These are phyloP conservation scores for Neocrepidodera transversa DNA, from an alignment of 2,888 invertebrate genomes.

Conservation along the genomic window DNA sequence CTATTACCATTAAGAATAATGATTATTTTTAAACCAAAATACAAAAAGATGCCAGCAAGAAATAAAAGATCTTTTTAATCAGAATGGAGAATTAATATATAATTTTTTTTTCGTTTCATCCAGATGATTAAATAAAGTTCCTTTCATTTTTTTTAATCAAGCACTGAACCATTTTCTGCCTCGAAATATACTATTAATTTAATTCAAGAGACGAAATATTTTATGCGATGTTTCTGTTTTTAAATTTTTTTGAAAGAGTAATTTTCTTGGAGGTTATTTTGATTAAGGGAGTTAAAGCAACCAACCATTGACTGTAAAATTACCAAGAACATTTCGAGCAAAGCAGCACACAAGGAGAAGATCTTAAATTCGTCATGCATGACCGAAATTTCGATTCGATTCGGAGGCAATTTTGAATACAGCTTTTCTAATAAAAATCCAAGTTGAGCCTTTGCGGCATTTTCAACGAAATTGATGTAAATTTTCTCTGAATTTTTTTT, in stretches of 20 bases:
- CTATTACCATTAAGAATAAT: too few species aligned
- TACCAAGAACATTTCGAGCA: background rate
- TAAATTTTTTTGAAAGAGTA: background rate
- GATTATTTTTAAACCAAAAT: too few species aligned
- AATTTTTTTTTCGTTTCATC: too few species aligned
- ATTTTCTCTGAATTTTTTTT: background rate
- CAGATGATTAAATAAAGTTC: too few species aligned
- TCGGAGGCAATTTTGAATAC: conserved; percentile 1
- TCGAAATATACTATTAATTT: too few species aligned
- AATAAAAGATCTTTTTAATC: too few species aligned
- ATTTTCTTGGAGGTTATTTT: background rate
- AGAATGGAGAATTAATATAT: too few species aligned
- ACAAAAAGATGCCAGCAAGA: too few species aligned
- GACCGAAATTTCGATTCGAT: background rate
- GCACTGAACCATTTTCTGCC: too few species aligned
- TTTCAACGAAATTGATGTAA: background rate
- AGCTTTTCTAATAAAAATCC: background rate
- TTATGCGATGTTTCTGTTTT: too few species aligned
- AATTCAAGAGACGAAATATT: too few species aligned
- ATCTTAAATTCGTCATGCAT: background rate
- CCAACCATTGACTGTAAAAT: background rate
- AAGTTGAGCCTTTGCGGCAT: background rate
- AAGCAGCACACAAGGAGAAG: background rate
- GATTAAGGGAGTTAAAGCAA: background rate
- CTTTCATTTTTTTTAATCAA: too few species aligned